These are phyloP conservation scores for Heteractis magnifica DNA, from an alignment of 92 coral and sea anemone genomes.

Conservation along the genomic window DNA sequence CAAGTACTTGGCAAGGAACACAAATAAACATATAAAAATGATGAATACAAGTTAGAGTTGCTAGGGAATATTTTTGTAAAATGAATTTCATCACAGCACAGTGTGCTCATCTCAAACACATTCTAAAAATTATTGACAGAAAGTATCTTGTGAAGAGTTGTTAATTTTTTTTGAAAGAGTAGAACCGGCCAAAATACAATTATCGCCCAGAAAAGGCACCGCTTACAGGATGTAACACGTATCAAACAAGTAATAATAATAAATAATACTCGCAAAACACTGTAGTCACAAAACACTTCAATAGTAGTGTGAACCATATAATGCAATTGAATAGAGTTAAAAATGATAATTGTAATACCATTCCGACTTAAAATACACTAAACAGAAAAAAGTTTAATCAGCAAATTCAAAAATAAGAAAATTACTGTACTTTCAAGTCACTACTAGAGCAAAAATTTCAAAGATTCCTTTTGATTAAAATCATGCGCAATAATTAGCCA, in stretches of 20 bases:
- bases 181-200: background rate
- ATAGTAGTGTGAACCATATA: background rate
- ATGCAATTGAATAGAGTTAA: background rate
- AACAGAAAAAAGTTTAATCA: background rate
- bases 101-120: background rate
- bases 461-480: background rate
- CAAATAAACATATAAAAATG: background rate
- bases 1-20: background rate
- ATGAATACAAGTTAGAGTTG: background rate
- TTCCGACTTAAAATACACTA: background rate
- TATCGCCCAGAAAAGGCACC: background rate
- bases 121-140: background rate
- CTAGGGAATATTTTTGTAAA: background rate
- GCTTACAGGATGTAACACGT: background rate
- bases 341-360: background rate
- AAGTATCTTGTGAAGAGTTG: background rate
- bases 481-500: background rate
- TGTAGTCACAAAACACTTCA: background rate
- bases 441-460: background rate
- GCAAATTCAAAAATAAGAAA: background rate
- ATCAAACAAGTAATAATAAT: background rate
- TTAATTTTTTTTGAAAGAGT: background rate
- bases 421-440: background rate
- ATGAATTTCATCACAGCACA: background rate
- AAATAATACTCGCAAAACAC: background rate